Base-by-base conservation (phyloP, 2,888 invertebrate genomes). In the Leptopilina myrica region DNA sequence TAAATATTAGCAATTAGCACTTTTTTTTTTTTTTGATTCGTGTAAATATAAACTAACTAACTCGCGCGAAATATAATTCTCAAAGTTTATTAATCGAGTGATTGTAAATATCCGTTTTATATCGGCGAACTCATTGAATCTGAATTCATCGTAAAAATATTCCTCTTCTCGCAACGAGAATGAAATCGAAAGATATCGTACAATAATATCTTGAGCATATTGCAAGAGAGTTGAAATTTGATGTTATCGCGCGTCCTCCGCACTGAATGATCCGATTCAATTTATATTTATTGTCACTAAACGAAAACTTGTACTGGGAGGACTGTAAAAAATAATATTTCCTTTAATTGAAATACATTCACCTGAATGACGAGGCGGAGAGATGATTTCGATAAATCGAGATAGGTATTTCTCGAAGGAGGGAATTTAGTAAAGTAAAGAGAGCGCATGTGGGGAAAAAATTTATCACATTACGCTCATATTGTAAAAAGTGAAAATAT, bases 1-100 rank as follows among this genome's bases (percentile, higher is more conserved):
- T 15, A 73, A 40, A 49, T 11, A 73, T 73, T 73, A 73, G 73
- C 53, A 56, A 73, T 73, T 73, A 73, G 73, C 33, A 56, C n/a
- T 33, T 1, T 56, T 56, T n/a, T 49, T 49, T 12, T 49, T 33
- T 33, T 26, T 26, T 26, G 1, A 11, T 49, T 2, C 8, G 33
- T 73, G 33, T 5, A 53, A 11, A 56, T 33, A 33, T 33, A n/a
- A 56, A 73, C 56, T 73, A 56, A 15, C 33, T n/a, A 40, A 56
- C 26, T 69, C 53, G 53, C 33, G 33, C 33, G 53, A 56, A 2
- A 73, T 49, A 49, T 43, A 43, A 43, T 43, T 20, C 56, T 33
- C 53, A n/a, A 73, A 40, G n/a, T 33, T n/a, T 53, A 9, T 49
- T 53, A 73, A 59, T 15, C n/a, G 40, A 73, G 56, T 56, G 14